phyloP scores from a whole-genome alignment of 2,888 invertebrate species.

The Drosophila affinis region DNA sequence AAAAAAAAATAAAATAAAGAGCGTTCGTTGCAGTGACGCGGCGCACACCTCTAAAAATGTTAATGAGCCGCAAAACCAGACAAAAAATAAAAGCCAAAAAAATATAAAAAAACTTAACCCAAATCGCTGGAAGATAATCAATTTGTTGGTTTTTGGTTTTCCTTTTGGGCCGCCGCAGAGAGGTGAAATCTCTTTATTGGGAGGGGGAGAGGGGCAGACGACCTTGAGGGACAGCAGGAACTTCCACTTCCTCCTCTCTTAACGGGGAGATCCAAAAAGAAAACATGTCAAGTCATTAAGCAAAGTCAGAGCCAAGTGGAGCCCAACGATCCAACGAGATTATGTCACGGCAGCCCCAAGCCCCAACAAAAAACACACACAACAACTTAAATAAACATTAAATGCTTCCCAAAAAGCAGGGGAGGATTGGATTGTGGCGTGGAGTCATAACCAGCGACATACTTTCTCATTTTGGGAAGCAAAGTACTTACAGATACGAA shows the following conservation, averaged over 20 bases:
- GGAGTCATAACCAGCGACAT: conserved; percentile 38
- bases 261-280: conserved; percentile 23
- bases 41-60: conserved; percentile 72
- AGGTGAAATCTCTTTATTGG: conserved; percentile 54
- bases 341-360: conserved; percentile 58
- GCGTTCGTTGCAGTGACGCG: conserved; percentile 49
- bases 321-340: conserved; percentile 46
- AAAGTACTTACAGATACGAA: not conserved
- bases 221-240: conserved; percentile 57
- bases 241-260: conserved; percentile 15
- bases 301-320: conserved; percentile 28
- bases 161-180: conserved; percentile 4
- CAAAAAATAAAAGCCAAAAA: conserved; percentile 49
- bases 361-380: conserved; percentile 17
- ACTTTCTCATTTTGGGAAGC: conserved; percentile 43
- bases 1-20: conserved; percentile 37
- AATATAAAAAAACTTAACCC: conserved; percentile 57
- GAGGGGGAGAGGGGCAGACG: conserved; percentile 15
- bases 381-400: conserved; percentile 65
- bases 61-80: conserved; percentile 62
- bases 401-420: conserved; percentile 55
- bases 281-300: conserved; percentile 57
- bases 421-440: not conserved
- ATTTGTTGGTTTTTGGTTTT: conserved; percentile 34
- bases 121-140: conserved; percentile 48